Evolutionary conservation across 2,797 vertebrate species (phyloP).

Genomic region (Propithecus deckenii): DNA sequence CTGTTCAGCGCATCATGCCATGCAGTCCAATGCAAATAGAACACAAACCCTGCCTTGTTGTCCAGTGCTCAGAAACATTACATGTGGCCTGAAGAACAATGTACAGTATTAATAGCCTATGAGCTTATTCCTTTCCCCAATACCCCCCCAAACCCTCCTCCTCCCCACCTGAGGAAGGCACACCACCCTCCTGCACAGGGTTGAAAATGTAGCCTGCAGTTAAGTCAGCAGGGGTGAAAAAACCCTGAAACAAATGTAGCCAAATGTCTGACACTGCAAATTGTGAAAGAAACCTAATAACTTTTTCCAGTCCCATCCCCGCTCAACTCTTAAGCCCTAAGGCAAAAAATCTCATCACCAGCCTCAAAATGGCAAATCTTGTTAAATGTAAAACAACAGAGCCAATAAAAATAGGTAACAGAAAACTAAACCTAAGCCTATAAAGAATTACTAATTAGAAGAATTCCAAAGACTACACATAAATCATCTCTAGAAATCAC

Average conservation of each 20-base stretch:
- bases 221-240: conserved; percentile 76
- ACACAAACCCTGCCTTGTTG: conserved; percentile 16
- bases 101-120: conserved; percentile 84
- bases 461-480: conserved; percentile 25
- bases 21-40: conserved; percentile 48
- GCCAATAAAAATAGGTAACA: conserved; percentile 67
- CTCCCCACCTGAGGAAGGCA: conserved; percentile 6
- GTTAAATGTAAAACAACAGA: conserved; percentile 79
- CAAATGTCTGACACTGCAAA: conserved; percentile 85
- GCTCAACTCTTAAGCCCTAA: conserved; percentile 76
- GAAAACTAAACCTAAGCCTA: conserved; percentile 37
- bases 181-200: not conserved
- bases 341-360: conserved; percentile 66
- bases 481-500: conserved; percentile 39
- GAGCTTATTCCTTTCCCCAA: conserved; percentile 66
- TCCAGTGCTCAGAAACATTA: conserved; percentile 55
- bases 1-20: conserved; percentile 17
- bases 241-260: conserved; percentile 81
- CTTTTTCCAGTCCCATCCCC: conserved; percentile 69
- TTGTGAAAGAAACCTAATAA: conserved; percentile 83
- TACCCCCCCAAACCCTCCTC: not conserved
- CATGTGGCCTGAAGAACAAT: conserved; percentile 69
- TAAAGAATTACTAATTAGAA: conserved; percentile 19
- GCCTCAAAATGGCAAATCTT: conserved; percentile 81
- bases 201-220: conserved; percentile 43